phyloP scores from a whole-genome alignment of 1,140 invertebrate species.

The Hydropsyche tenuis region DNA sequence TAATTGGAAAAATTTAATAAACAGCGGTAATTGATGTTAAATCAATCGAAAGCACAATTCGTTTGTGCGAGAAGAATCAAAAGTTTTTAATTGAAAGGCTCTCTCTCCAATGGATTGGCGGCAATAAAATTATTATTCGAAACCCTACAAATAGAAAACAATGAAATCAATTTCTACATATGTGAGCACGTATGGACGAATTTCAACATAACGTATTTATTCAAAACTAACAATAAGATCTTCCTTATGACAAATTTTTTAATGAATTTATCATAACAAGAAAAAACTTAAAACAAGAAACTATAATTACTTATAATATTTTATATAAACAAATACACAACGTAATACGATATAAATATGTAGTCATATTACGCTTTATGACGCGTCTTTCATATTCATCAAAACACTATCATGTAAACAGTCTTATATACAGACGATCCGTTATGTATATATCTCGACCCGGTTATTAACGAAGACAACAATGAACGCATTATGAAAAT shows the following conservation, averaged over 20 bases:
- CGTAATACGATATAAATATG: too few relatives aligned
- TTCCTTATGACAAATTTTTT: too few relatives aligned
- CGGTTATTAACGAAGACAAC: background rate
- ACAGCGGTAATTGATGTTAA: slow-evolving; percentile 47
- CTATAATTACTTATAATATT: too few relatives aligned
- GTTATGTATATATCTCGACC: too few relatives aligned
- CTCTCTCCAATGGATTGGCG: slow-evolving; percentile 1
- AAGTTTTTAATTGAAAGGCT: slow-evolving; percentile 47
- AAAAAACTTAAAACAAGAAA: too few relatives aligned
- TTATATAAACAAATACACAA: too few relatives aligned
- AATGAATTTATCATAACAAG: background rate
- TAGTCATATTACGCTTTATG: too few relatives aligned
- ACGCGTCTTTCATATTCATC: too few relatives aligned
- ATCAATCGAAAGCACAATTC: slow-evolving; percentile 42
- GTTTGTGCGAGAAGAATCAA: slow-evolving; percentile 43
- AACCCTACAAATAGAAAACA: slow-evolving; percentile 10
- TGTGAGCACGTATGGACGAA: background rate
- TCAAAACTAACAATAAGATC: background rate
- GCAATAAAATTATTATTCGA: slow-evolving; percentile 25
- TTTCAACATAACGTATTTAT: background rate
- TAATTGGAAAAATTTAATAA: slow-evolving; percentile 51
- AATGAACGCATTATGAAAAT: slow-evolving; percentile 32
- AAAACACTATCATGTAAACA: too few relatives aligned
- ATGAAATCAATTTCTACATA: background rate
- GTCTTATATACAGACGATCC: too few relatives aligned